Evolutionary conservation across 1,140 invertebrate species (phyloP).

Genomic region (Oreohelix idahoensis): DNA sequence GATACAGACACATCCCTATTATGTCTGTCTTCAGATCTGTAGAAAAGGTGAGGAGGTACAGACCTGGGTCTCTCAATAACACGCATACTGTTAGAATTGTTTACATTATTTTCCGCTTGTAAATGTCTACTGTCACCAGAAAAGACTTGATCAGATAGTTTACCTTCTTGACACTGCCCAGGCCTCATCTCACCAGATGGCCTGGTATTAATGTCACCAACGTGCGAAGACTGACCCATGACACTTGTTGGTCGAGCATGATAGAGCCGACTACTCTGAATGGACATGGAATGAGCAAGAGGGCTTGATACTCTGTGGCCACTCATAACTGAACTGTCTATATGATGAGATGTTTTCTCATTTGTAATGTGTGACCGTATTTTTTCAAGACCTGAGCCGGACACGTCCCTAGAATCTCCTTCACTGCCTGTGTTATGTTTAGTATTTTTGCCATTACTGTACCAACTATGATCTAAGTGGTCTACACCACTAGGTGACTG

Average conservation of each 20-base stretch:
- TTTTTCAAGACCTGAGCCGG: too few relatives aligned
- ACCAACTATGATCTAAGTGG: too few relatives aligned
- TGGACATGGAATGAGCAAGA: background rate
- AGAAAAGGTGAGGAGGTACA: constrained; percentile 57
- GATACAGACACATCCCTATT: constrained; percentile 27
- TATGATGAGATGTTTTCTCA: too few relatives aligned
- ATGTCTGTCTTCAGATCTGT: constrained; percentile 25
- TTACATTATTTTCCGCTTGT: constrained; percentile 5
- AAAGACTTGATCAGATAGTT: background rate
- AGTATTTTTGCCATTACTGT: background rate
- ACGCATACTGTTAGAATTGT: background rate
- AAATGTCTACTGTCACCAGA: background rate
- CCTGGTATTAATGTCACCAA: constrained; percentile 1
- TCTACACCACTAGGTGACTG: background rate
- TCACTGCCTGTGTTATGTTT: background rate
- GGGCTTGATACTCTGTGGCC: background rate
- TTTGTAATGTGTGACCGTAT: too few relatives aligned
- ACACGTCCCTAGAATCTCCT: too few relatives aligned
- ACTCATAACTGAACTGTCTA: background rate
- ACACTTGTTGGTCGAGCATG: constrained; percentile 39
- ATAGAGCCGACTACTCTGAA: background rate
- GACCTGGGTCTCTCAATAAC: constrained; percentile 55
- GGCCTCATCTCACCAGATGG: constrained; percentile 4
- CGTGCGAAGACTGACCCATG: constrained; percentile 23
- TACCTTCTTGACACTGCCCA: background rate